Evolutionary conservation across 2,797 vertebrate genomes (phyloP).

Genomic region (Pyrocephalus nanus): DNA sequence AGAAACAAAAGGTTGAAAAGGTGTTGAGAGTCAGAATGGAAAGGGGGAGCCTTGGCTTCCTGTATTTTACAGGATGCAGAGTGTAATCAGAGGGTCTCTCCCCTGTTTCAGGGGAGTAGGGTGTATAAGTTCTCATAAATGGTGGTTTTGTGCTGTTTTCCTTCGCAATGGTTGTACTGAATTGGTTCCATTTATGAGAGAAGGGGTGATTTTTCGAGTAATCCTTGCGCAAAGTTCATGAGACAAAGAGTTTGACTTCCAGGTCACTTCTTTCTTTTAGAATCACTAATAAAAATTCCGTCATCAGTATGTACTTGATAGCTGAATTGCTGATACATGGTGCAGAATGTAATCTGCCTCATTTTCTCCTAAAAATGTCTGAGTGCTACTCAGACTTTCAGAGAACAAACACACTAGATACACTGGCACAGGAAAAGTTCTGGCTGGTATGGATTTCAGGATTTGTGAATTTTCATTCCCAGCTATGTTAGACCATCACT

Average conservation of each 20-base stretch:
- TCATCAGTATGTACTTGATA: not conserved
- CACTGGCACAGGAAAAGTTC: not conserved
- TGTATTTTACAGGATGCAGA: not conserved
- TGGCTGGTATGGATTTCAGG: not conserved
- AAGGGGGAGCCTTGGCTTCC: not conserved
- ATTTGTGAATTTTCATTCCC: not conserved
- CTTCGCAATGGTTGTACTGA: not conserved
- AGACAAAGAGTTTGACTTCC: not conserved
- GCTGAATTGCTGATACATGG: not conserved
- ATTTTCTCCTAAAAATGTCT: not conserved
- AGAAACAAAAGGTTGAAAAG: not conserved
- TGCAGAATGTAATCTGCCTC: not conserved
- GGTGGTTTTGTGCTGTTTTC: not conserved
- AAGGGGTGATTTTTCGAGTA: slow-evolving; percentile 2
- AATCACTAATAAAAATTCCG: not conserved
- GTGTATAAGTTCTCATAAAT: not conserved
- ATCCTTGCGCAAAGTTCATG: not conserved
- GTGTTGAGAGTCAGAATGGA: not conserved
- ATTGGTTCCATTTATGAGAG: not conserved
- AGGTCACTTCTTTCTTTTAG: not conserved
- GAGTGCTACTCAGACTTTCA: not conserved
- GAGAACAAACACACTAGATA: not conserved
- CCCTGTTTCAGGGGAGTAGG: not conserved
- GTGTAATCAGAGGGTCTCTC: not conserved
- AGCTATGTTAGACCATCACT: not conserved